Percentiles rank a stretch among this genome's conserved stretches.
Conservation (phyloP, 2,888 invertebrate genomes). For the Cantharis rufa region DNA sequence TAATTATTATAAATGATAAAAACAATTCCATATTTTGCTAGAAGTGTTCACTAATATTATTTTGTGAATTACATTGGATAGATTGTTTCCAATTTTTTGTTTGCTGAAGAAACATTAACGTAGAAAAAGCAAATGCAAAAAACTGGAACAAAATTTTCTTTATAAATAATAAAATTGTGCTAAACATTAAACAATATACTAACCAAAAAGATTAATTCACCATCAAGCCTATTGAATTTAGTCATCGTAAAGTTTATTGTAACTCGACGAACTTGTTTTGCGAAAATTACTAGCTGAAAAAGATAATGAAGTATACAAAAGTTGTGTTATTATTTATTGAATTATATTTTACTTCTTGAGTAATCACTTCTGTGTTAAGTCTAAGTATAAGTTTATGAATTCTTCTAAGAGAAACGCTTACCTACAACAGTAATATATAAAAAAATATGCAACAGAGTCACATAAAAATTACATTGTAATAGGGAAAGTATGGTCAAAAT, state of each 20-base stretch:
- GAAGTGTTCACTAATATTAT: neutral
- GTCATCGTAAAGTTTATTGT: neutral
- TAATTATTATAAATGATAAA: no score
- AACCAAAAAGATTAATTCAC: neutral
- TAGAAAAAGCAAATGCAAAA: neutral
- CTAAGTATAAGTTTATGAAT: neutral
- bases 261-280: neutral
- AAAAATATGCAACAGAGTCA: no score
- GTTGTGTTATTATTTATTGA: neutral
- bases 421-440: neutral
- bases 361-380: neutral
- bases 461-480: no score
- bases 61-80: neutral
- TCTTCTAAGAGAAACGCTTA: neutral
- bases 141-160: neutral
- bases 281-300: neutral
- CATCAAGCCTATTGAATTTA: neutral
- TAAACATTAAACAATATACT: neutral
- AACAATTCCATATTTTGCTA: neutral
- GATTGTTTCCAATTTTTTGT: neutral
- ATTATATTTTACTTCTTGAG: neutral
- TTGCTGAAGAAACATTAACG: neutral
- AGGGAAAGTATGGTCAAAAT: no score
- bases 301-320: neutral
- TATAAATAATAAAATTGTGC: neutral